Evolutionary conservation across 2,888 invertebrate species (phyloP).

Genomic region (Coronaproctus castanopsis): DNA sequence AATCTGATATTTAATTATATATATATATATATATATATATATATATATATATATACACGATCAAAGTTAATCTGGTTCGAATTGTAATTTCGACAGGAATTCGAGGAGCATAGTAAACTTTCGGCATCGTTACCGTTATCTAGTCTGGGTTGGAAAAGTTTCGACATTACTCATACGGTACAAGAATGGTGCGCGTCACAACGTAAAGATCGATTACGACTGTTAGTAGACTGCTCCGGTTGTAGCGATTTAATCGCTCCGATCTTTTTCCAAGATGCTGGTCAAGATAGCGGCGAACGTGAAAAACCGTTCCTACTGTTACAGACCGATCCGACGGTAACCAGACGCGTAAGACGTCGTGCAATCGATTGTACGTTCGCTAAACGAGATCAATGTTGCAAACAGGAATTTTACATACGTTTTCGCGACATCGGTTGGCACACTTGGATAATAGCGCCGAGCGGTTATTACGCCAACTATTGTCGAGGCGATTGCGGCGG

Average conservation of each 20-base stretch:
- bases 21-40: too few species aligned
- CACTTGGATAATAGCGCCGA: constrained; percentile 80
- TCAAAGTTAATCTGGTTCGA: too few species aligned
- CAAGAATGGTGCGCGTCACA: constrained; percentile 44
- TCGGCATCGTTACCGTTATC: constrained; percentile 35
- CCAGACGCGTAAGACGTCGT: constrained; percentile 50
- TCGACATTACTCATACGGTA: constrained; percentile 61
- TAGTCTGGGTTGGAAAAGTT: constrained; percentile 63
- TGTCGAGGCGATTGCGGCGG: constrained; percentile 74
- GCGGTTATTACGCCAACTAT: constrained; percentile 83
- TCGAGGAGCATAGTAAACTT: constrained; percentile 37
- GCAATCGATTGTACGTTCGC: constrained; percentile 64
- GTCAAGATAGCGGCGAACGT: constrained; percentile 30
- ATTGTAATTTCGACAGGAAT: too few species aligned
- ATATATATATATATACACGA: too few species aligned
- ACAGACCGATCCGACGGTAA: constrained; percentile 47
- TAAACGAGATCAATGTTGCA: constrained; percentile 55
- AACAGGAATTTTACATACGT: constrained; percentile 75
- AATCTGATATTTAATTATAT: too few species aligned
- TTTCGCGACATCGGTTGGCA: constrained; percentile 84
- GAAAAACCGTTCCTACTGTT: constrained; percentile 68
- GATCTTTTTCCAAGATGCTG: constrained; percentile 26
- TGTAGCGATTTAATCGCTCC: constrained; percentile 53
- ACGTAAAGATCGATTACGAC: constrained; percentile 39
- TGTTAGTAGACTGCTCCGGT: constrained; percentile 68